Percentiles rank a stretch among this genome's conserved stretches.
phyloP scores from a whole-genome alignment of 1,140 invertebrate species.

The Mactra quadrangularis region DNA sequence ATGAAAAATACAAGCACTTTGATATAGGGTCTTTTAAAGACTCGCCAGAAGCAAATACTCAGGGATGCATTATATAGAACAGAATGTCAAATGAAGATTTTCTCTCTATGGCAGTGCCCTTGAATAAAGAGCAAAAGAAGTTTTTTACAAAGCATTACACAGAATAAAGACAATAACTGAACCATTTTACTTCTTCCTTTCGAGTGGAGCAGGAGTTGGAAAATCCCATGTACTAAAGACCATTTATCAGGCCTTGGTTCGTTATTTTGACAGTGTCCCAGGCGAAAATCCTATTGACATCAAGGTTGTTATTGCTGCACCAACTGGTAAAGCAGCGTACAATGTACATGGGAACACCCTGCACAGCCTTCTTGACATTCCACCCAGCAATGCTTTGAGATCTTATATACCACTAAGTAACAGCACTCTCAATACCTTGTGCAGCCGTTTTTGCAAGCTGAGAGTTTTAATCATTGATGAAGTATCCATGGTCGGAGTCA shows the following conservation, averaged over 20 bases:
- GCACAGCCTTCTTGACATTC: slow-evolving; percentile 56
- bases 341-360: slow-evolving; percentile 62
- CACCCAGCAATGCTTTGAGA: slow-evolving; percentile 38
- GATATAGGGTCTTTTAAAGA: slow-evolving; percentile 33
- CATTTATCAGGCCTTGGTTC: slow-evolving; percentile 56
- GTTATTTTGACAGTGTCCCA: slow-evolving; percentile 54
- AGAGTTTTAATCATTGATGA: slow-evolving; percentile 62
- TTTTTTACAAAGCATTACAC: slow-evolving; percentile 25
- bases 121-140: slow-evolving; percentile 37
- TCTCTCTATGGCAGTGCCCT: not conserved
- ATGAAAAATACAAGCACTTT: slow-evolving; percentile 12
- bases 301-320: slow-evolving; percentile 59
- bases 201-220: slow-evolving; percentile 65
- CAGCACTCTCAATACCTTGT: slow-evolving; percentile 39
- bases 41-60: slow-evolving; percentile 8
- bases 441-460: slow-evolving; percentile 39
- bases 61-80: no score
- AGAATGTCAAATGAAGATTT: slow-evolving; percentile 49
- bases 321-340: slow-evolving; percentile 66
- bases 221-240: slow-evolving; percentile 55
- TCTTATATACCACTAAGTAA: slow-evolving; percentile 34
- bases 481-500: slow-evolving; percentile 60
- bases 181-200: slow-evolving; percentile 55
- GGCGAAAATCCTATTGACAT: slow-evolving; percentile 64
- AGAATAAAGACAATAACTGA: slow-evolving; percentile 29